These are phyloP conservation scores for Chroicocephalus ridibundus DNA, from an alignment of 2,113 vertebrate genomes.

Conservation along the genomic window DNA sequence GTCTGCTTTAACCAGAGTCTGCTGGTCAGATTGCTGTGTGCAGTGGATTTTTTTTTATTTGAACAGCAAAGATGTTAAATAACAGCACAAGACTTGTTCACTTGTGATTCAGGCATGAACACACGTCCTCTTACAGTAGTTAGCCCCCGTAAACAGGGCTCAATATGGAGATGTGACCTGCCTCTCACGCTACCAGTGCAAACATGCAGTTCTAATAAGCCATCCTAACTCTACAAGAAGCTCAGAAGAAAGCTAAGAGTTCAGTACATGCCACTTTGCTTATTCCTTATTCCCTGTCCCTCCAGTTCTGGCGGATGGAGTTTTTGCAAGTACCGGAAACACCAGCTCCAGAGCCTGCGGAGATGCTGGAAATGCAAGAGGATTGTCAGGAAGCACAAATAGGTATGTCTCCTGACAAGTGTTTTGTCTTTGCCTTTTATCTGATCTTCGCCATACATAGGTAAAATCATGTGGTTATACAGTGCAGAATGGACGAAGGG, in stretches of 20 bases:
- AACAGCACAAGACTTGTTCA: background rate
- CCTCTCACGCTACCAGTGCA: background rate
- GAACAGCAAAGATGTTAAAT: background rate
- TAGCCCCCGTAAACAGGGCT: background rate
- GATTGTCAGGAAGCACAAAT: slow-evolving; percentile 91
- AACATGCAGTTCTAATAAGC: background rate
- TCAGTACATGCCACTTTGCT: background rate
- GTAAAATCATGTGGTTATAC: background rate
- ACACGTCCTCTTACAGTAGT: background rate
- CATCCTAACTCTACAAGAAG: background rate
- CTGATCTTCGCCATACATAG: rapidly evolving
- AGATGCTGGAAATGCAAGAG: slow-evolving; percentile 87
- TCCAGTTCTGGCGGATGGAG: slow-evolving; percentile 98
- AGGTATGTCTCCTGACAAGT: slow-evolving; percentile 72
- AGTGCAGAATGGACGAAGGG: background rate
- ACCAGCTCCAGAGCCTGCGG: slow-evolving; percentile 88
- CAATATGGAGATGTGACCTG: background rate
- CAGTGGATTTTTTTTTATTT: background rate
- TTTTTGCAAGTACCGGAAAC: slow-evolving; percentile 98
- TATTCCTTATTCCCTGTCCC: background rate
- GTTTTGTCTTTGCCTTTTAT: background rate
- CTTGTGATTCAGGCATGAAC: background rate
- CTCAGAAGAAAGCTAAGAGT: background rate
- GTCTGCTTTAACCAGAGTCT: background rate
- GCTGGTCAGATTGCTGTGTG: background rate